phyloP scores from a whole-genome alignment of 2,797 vertebrate species.

The Amazona ochrocephala region DNA sequence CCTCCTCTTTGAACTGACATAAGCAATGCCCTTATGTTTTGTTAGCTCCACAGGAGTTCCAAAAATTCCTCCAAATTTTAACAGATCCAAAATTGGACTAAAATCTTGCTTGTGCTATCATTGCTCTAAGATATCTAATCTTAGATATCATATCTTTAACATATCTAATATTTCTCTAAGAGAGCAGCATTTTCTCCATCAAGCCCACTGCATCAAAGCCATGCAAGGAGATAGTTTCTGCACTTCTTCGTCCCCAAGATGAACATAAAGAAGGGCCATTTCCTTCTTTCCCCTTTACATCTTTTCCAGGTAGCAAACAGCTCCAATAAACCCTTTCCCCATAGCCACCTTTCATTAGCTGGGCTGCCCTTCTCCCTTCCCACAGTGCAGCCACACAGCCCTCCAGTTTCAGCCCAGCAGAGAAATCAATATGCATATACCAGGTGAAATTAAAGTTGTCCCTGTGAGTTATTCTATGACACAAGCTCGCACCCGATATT shows the following conservation, averaged over 20 bases:
- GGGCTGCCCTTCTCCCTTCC: background rate
- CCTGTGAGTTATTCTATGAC: slow-evolving; percentile 9
- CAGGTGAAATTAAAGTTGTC: slow-evolving; percentile 49
- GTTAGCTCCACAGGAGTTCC: background rate
- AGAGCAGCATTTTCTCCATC: background rate
- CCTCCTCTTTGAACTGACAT: background rate
- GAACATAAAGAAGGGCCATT: background rate
- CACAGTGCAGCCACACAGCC: fast-evolving
- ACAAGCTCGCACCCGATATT: background rate
- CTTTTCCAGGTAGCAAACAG: background rate
- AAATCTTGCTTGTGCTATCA: background rate
- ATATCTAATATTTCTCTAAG: background rate
- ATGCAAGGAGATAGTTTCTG: background rate
- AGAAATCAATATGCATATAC: background rate
- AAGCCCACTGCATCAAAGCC: background rate
- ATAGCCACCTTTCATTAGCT: slow-evolving; percentile 1
- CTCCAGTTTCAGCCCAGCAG: background rate
- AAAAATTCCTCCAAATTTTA: background rate
- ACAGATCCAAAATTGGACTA: background rate
- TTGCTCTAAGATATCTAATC: background rate
- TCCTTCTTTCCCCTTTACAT: background rate
- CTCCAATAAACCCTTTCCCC: background rate
- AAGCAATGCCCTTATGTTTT: background rate
- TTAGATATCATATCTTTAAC: background rate
- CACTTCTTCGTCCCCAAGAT: background rate